Conservation (phyloP, 1,140 invertebrate genomes). For the Coboldia fuscipes region DNA sequence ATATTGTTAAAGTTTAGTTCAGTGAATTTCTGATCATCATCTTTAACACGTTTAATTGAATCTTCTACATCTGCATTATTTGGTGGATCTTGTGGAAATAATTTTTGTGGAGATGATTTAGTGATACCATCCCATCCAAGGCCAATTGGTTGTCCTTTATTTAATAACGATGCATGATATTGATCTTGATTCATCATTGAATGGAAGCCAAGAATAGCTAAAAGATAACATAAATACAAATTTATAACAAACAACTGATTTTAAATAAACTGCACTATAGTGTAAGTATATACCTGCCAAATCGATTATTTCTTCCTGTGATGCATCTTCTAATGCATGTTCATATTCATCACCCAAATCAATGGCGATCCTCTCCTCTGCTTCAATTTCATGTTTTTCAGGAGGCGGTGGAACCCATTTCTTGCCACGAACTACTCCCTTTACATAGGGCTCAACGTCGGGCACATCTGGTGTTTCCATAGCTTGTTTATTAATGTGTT, state of each 20-base stretch:
- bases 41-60: slow-evolving; percentile 67
- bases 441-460: slow-evolving; percentile 80
- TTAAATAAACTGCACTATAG: too few species aligned
- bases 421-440: slow-evolving; percentile 76
- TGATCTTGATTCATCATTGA: slow-evolving; percentile 99
- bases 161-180: slow-evolving; percentile 87
- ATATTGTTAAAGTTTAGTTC: slow-evolving; percentile 96
- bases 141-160: slow-evolving; percentile 72
- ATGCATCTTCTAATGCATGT: slow-evolving; percentile 67
- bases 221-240: slow-evolving; percentile 12
- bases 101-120: slow-evolving; percentile 80
- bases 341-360: slow-evolving; percentile 93
- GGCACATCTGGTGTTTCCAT: slow-evolving; percentile 94
- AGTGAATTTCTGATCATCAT: slow-evolving; percentile 68
- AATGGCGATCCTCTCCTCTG: slow-evolving; percentile 75
- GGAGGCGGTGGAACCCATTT: slow-evolving; percentile 85
- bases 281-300: slow-evolving; percentile 90
- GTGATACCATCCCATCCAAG: slow-evolving; percentile 84
- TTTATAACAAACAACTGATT: too few species aligned
- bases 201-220: slow-evolving; percentile 96
- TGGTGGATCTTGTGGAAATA: slow-evolving; percentile 76
- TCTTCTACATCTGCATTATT: slow-evolving; percentile 86
- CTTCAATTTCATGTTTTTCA: slow-evolving; percentile 48
- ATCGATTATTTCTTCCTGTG: slow-evolving; percentile 97
- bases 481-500: slow-evolving; percentile 95